Evolutionary conservation across 2,888 invertebrate genomes (phyloP), one percentile per base, ranked within the genome.

Genomic region (Spisula subtruncata): DNA sequence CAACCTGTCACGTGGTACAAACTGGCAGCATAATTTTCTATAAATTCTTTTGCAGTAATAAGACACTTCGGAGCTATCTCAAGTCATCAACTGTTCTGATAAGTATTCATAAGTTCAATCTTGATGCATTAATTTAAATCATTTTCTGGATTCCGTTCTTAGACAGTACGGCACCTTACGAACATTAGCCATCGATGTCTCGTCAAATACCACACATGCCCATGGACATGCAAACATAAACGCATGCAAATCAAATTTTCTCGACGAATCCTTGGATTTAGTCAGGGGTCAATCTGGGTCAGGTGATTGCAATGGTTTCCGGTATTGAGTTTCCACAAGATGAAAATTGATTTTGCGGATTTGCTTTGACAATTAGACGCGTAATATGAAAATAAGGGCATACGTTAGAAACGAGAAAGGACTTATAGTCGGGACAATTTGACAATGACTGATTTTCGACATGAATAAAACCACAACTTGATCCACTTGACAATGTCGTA

Each of bases 221-320:
- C 71, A 29, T 29, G 71, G 71, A 71, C 71, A 71, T 71, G 71
- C 71, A 71, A 51, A 29, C 10, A 82, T 82, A 51, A 82, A 82
- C 54, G 60, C n/a, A n/a, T n/a, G n/a, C n/a, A n/a, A n/a, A n/a
- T n/a, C n/a, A n/a, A n/a, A n/a, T n/a, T n/a, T n/a, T n/a, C n/a
- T n/a, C n/a, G n/a, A n/a, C n/a, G n/a, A n/a, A n/a, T n/a, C n/a
- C n/a, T n/a, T n/a, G n/a, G n/a, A n/a, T n/a, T n/a, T n/a, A n/a
- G n/a, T n/a, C n/a, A n/a, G n/a, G n/a, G n/a, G n/a, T n/a, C n/a
- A n/a, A n/a, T n/a, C n/a, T n/a, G n/a, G n/a, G n/a, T n/a, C n/a
- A n/a, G n/a, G n/a, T n/a, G n/a, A n/a, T 85, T 85, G 46, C 75
- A 85, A 71, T 41, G 32, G 56, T 54, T 82, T 20, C 54, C 32